Evolutionary conservation across 30 jellyfish, hydroid and myxozoan genomes (phyloP), one percentile per base, ranked within the genome.

Genomic region (Hydractinia symbiolongicarpus): DNA sequence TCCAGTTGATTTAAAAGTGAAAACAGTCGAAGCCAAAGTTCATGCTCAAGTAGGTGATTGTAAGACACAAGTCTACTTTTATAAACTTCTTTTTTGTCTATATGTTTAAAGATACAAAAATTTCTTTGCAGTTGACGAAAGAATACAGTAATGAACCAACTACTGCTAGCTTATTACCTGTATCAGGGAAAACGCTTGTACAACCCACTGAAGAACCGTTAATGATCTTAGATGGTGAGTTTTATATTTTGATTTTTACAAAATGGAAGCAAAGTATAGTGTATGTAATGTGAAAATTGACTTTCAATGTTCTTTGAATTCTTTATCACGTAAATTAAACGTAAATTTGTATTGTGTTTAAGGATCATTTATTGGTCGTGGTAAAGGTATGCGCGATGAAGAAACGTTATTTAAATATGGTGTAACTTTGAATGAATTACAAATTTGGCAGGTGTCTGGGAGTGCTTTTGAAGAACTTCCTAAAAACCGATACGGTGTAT

Each of bases 341-440:
- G 68, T 10, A 9, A 9, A 57, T n/a, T 9, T 58, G 15, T 64
- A n/a, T n/a, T 64, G 74, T 64, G 0, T 7, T 70, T 15, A 62
- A 92, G 98, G 96, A 19, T 82, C 79, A 88, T 72, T 92, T 13
- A 92, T 92, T 77, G 96, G 94, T 16, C 85, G 98, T 81, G 98
- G 98, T 9, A 92, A 92, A 68, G 98, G 98, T 5, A 95, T 93
- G 51, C 81, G 82, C 13, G 98, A 92, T 73, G 86, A 90, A 62
- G 98, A 92, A 74, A 88, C 96, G 5, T 67, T 87, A 8, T 92
- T 92, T 84, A 84, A 76, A 54, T 92, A 83, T 80, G 96, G 97
- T 15, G 98, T 92, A 11, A 87, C 95, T 66, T 88, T 95, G 44
- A 83, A 82, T 51, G 88, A 64, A 14, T 79, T 92, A 55, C 79